Percentiles rank a stretch among this genome's conserved stretches.
Conservation (phyloP, 2,113 vertebrate genomes). For the Centropus bengalensis region DNA sequence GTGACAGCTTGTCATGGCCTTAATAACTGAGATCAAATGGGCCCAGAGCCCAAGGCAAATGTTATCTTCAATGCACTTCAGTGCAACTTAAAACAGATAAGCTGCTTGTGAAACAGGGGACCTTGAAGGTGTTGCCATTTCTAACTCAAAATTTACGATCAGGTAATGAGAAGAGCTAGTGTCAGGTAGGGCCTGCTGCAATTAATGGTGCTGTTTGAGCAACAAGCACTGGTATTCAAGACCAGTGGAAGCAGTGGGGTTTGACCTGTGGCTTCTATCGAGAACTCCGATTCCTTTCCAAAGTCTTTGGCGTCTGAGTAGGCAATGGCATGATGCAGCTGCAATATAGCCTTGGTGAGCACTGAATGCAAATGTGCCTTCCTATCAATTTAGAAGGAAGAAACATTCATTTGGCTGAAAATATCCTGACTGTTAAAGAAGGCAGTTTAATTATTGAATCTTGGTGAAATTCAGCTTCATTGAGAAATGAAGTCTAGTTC, state of each 20-base stretch:
- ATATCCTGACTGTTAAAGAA: constrained; percentile 25
- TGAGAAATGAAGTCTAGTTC: constrained; percentile 10
- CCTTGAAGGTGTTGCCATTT: background rate
- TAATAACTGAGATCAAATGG: background rate
- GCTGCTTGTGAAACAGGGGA: background rate
- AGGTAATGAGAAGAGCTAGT: background rate
- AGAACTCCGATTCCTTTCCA: background rate
- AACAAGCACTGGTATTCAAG: background rate
- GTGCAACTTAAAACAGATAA: background rate
- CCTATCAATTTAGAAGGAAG: constrained; percentile 15
- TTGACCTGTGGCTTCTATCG: background rate
- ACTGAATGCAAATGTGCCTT: background rate
- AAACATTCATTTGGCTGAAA: background rate
- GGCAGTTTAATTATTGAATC: constrained; percentile 26
- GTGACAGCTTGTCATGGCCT: background rate
- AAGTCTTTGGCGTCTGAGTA: background rate
- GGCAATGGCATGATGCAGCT: accelerated
- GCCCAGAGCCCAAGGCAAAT: background rate
- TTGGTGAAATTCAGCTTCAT: constrained; percentile 28
- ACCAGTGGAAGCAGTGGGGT: background rate
- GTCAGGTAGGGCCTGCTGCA: accelerated
- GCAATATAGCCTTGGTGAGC: background rate
- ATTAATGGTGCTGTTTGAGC: background rate
- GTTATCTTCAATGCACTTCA: background rate
- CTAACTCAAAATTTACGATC: background rate